Base-by-base conservation (phyloP, 2,113 vertebrate species). In the Bufo gargarizans region DNA sequence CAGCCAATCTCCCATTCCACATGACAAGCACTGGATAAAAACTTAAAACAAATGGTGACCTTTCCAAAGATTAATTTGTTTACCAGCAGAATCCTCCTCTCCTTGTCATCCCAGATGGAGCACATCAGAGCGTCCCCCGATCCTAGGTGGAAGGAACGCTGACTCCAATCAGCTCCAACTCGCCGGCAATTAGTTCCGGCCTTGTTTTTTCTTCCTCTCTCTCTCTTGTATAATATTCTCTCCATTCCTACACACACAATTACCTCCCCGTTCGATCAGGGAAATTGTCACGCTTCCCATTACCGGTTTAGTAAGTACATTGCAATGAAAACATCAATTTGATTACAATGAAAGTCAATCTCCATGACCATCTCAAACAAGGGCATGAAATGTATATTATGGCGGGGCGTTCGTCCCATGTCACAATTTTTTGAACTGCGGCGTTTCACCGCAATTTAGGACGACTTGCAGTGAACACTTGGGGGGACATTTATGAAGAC, bases 51-150 rank as follows among this genome's bases (percentile, higher is more conserved):
- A 97, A 98, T 97, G 96, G 93, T 92, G 95, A 98, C 97, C 97
- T 99, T 98, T 96, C 91, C 77, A 96, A 96, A 98, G 96, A 99
- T 97, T 96, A 95, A 98, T 98, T 97, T 97, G 96, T 98, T 97
- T 97, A 96, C 96, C 95, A 95, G 96, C 96, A 96, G 92, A 93
- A 95, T 84, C 91, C 91, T 95, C 92, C 93, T 91, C 91, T 86
- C 90, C 95, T 95, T 97, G 96, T 97, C 96, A 97, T 93, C 91
- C 69, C 93, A 94, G 94, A 96, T 94, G 94, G 94, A 93, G 92
- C 93, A 84, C 97, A 97, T 98, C 97, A 97, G 98, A 99, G 95
- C 95, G 92, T 91, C 94, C 94, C 93, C 92, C 90, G 90, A 94
- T 93, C 95, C 92, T 91, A 87, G 93, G 94, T 90, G 91, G 94